phyloP scores from a whole-genome alignment of 1,140 invertebrate genomes.

The Platyura marginata region DNA sequence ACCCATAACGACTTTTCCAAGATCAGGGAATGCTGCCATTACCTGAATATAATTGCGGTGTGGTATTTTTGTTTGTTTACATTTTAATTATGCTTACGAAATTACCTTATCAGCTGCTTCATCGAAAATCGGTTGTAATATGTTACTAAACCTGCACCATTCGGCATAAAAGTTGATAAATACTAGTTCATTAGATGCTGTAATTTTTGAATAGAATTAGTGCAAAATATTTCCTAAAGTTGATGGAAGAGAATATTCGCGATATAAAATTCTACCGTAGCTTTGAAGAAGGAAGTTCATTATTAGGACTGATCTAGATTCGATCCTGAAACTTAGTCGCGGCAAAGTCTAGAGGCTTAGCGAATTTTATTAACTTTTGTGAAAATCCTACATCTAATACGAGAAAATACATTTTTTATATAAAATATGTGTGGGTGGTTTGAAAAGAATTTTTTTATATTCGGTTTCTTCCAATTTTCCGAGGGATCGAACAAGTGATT shows the following conservation, averaged over 20 bases:
- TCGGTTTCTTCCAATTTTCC: no score
- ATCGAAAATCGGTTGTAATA: conserved; percentile 91
- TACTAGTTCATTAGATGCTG: conserved; percentile 87
- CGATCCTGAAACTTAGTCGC: background rate
- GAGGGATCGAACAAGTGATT: no score
- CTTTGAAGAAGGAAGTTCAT: background rate
- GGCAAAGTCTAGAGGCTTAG: background rate
- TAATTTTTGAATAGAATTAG: conserved; percentile 26
- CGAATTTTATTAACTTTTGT: background rate
- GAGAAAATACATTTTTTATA: no score
- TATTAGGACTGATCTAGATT: background rate
- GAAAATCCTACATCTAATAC: no score
- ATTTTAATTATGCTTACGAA: background rate
- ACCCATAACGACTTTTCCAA: conserved; percentile 76
- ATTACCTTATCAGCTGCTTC: conserved; percentile 79
- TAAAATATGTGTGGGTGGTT: no score
- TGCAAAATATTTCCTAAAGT: conserved; percentile 4
- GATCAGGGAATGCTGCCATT: conserved; percentile 53
- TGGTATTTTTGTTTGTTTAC: background rate
- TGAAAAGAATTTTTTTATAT: no score
- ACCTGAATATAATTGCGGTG: conserved; percentile 9
- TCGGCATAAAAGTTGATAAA: conserved; percentile 98
- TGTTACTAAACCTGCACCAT: conserved; percentile 92
- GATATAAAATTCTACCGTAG: background rate
- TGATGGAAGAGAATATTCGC: background rate